Percentiles rank a stretch among this genome's conserved stretches.
Evolutionary conservation across 1,140 invertebrate genomes (phyloP).

Genomic region (Drosophila virilis): DNA sequence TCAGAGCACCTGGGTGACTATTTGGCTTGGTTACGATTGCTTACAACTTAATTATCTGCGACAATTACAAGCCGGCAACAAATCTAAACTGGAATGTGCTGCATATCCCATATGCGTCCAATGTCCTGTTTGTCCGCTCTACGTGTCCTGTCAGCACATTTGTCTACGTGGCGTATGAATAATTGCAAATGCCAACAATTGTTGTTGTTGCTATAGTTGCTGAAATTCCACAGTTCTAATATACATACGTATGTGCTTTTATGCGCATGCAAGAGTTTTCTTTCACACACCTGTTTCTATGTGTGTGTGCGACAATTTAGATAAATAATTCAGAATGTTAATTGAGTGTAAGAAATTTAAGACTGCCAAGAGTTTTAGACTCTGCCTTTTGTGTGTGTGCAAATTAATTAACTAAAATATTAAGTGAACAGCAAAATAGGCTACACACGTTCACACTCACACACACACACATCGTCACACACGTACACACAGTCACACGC

Average conservation of each 20-base stretch:
- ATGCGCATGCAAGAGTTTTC: slow-evolving; percentile 37
- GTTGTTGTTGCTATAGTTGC: slow-evolving; percentile 27
- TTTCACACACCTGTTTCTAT: slow-evolving; percentile 26
- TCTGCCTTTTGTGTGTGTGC: slow-evolving; percentile 53
- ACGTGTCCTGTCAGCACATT: slow-evolving; percentile 72
- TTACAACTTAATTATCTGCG: slow-evolving; percentile 76
- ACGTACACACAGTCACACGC: slow-evolving; percentile 2
- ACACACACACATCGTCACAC: slow-evolving; percentile 5
- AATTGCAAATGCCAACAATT: slow-evolving; percentile 81
- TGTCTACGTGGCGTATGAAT: slow-evolving; percentile 82
- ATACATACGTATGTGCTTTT: slow-evolving; percentile 22
- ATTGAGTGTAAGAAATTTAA: slow-evolving; percentile 77
- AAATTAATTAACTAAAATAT: slow-evolving; percentile 82
- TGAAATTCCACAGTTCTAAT: slow-evolving; percentile 41
- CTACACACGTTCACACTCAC: slow-evolving; percentile 13
- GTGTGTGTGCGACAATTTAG: slow-evolving; percentile 62
- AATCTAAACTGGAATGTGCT: slow-evolving; percentile 77
- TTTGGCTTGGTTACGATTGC: slow-evolving; percentile 49
- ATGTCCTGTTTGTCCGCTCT: slow-evolving; percentile 25
- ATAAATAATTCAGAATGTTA: slow-evolving; percentile 80
- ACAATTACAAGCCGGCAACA: slow-evolving; percentile 75
- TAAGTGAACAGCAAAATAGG: slow-evolving; percentile 54
- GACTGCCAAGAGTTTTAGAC: slow-evolving; percentile 57
- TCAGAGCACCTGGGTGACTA: slow-evolving; percentile 19
- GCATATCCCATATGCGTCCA: slow-evolving; percentile 15